A percentile compares a stretch with the other conserved stretches of the same genome.
Evolutionary conservation across 2,888 invertebrate genomes (phyloP).

Genomic region (Euspilapteryx auroguttella): DNA sequence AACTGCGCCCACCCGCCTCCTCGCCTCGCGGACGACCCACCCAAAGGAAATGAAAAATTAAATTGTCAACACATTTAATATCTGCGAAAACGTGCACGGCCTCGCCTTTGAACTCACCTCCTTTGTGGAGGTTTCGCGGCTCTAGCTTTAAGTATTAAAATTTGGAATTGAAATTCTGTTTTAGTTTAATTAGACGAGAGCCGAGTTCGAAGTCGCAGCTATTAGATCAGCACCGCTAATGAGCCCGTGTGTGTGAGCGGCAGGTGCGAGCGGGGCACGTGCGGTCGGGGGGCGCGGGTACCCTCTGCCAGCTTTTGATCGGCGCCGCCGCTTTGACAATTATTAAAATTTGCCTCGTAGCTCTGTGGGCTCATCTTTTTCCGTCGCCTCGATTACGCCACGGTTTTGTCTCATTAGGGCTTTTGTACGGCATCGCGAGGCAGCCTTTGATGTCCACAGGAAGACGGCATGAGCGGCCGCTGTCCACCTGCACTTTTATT

Average conservation of each 20-base stretch:
- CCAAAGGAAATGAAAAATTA: conserved; percentile 62
- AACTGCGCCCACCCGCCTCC: conserved; percentile 28
- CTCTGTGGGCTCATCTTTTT: conserved; percentile 59
- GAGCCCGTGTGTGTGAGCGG: conserved; percentile 36
- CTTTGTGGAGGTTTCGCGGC: conserved; percentile 44
- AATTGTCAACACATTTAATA: conserved; percentile 64
- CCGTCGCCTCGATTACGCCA: conserved; percentile 60
- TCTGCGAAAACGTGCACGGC: conserved; percentile 60
- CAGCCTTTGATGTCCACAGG: conserved; percentile 47
- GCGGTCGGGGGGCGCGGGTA: conserved; percentile 11
- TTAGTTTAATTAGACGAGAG: conserved; percentile 50
- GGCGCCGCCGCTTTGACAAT: conserved; percentile 63
- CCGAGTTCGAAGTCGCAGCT: conserved; percentile 40
- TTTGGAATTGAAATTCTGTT: conserved; percentile 57
- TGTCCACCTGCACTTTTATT: conserved; percentile 59
- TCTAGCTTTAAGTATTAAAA: conserved; percentile 53
- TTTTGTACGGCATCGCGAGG: conserved; percentile 55
- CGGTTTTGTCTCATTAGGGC: conserved; percentile 62
- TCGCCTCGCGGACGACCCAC: conserved; percentile 25
- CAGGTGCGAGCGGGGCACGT: conserved; percentile 6
- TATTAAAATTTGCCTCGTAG: conserved; percentile 63
- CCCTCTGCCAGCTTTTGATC: conserved; percentile 54
- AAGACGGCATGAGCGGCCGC: conserved; percentile 23
- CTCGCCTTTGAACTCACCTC: conserved; percentile 51
- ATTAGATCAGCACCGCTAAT: conserved; percentile 57